Evolutionary conservation across 2,113 vertebrate genomes (phyloP).

Genomic region (Pavo muticus): DNA sequence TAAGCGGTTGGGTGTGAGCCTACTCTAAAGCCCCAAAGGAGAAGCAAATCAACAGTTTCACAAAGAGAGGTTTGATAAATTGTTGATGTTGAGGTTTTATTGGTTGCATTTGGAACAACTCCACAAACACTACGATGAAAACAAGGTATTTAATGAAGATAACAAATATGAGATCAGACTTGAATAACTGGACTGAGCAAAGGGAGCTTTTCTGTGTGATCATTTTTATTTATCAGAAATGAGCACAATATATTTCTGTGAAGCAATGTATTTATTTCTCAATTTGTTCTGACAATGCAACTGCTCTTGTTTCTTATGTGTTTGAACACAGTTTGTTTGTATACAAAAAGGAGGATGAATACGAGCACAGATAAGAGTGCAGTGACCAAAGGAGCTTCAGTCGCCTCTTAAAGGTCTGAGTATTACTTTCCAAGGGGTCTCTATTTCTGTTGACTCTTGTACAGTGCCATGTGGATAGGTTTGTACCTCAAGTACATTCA

Average conservation of each 20-base stretch:
- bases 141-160: neutral
- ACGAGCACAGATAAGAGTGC: neutral
- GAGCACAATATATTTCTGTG: neutral
- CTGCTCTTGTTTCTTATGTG: neutral
- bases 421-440: neutral
- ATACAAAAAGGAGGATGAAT: neutral
- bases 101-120: neutral
- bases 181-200: conserved; percentile 6
- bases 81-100: neutral
- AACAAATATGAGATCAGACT: neutral
- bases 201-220: neutral
- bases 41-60: neutral
- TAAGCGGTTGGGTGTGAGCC: neutral
- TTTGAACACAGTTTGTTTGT: neutral
- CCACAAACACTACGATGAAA: conserved; percentile 41
- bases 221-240: neutral
- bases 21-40: neutral
- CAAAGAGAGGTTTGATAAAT: neutral
- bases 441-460: neutral
- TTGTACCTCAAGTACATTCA: neutral
- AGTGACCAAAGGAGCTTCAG: neutral
- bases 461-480: neutral
- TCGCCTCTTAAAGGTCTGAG: fast-evolving
- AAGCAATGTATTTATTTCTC: neutral
- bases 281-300: neutral